These are phyloP conservation scores for Sipha maydis DNA, from an alignment of 2,888 invertebrate genomes.

Conservation along the genomic window DNA sequence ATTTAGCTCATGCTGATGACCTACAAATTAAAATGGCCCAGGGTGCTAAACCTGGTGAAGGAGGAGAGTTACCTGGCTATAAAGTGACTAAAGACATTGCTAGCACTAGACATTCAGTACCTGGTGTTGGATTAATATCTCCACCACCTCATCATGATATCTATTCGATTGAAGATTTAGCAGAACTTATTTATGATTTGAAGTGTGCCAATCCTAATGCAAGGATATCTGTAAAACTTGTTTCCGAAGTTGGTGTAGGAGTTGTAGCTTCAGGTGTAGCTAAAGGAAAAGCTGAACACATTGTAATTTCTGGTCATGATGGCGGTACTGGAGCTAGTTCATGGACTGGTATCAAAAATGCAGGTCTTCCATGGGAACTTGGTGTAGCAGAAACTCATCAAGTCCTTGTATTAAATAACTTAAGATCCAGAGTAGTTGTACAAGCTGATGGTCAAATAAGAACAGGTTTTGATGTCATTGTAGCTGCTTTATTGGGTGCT, in stretches of 20 bases:
- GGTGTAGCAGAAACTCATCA: slow-evolving; percentile 99
- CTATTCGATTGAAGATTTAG: slow-evolving; percentile 98
- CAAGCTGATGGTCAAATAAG: slow-evolving; percentile 97
- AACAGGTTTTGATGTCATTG: slow-evolving; percentile 95
- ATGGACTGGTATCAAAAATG: slow-evolving; percentile 98
- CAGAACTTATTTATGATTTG: slow-evolving; percentile 96
- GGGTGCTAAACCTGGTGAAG: slow-evolving; percentile 99
- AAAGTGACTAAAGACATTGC: slow-evolving; percentile 95
- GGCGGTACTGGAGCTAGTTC: slow-evolving; percentile 99
- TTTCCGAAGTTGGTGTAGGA: slow-evolving; percentile 98
- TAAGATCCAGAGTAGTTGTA: slow-evolving; percentile 90
- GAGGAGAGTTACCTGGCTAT: slow-evolving; percentile 93
- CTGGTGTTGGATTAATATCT: slow-evolving; percentile 97
- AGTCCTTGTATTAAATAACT: slow-evolving; percentile 91
- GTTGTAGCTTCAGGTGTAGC: slow-evolving; percentile 99
- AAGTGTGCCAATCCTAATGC: slow-evolving; percentile 97
- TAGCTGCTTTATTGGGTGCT: slow-evolving; percentile 94
- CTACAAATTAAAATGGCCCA: slow-evolving; percentile 99
- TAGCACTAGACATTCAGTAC: slow-evolving; percentile 91
- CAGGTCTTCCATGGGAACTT: slow-evolving; percentile 98
- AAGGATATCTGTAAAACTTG: slow-evolving; percentile 95
- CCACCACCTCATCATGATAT: slow-evolving; percentile 99
- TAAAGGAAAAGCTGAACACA: slow-evolving; percentile 98
- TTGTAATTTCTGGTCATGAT: slow-evolving; percentile 98
- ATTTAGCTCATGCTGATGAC: slow-evolving; percentile 97